phyloP scores from a whole-genome alignment of 2,888 invertebrate species.

The Eubasilissa splendida region DNA sequence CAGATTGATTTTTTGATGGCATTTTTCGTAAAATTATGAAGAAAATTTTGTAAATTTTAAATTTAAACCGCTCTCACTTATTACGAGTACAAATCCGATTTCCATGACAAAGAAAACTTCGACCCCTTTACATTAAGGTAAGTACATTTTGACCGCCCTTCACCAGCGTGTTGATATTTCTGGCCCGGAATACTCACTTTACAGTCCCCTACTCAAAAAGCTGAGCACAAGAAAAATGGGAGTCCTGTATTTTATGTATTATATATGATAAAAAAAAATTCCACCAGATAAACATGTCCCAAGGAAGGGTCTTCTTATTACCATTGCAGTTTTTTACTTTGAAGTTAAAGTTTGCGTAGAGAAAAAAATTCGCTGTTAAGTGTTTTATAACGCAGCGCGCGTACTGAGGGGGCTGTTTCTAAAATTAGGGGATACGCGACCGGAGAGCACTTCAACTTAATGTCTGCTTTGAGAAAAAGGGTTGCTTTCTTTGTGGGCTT shows the following conservation, averaged over 20 bases:
- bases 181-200: constrained; percentile 19
- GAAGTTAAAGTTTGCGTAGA: constrained; percentile 46
- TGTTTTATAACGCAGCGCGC: constrained; percentile 51
- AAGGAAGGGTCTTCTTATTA: constrained; percentile 46
- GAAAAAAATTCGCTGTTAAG: constrained; percentile 52
- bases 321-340: constrained; percentile 56
- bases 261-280: constrained; percentile 49
- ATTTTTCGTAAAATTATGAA: too few relatives aligned
- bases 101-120: constrained; percentile 34
- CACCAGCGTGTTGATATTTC: constrained; percentile 39
- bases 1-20: too few relatives aligned
- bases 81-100: constrained; percentile 28
- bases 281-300: constrained; percentile 53
- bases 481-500: constrained; percentile 35
- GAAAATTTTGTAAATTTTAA: too few relatives aligned
- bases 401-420: constrained; percentile 44
- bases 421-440: constrained; percentile 48
- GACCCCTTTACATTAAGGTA: constrained; percentile 31
- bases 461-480: constrained; percentile 49
- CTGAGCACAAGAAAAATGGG: constrained; percentile 52
- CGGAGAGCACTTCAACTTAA: constrained; percentile 49
- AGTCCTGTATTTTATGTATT: constrained; percentile 55
- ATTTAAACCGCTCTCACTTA: background rate
- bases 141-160: constrained; percentile 30
- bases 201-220: constrained; percentile 45